Percentiles rank a stretch among this genome's conserved stretches.
Conservation (phyloP, 2,888 invertebrate species). For the Dynastes maya region DNA sequence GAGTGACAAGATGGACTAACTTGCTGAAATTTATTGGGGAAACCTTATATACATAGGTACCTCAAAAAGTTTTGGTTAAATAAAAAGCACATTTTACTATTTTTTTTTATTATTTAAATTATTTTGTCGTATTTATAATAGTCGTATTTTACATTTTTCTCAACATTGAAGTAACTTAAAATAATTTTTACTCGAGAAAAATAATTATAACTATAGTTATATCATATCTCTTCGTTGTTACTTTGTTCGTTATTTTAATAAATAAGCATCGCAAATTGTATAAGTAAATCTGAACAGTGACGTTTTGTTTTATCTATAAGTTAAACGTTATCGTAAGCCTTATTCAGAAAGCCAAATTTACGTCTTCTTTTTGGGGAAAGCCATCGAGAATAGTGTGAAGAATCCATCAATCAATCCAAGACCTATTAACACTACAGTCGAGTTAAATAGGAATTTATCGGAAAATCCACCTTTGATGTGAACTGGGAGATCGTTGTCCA, state of each 20-base stretch:
- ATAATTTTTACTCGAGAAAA: background rate
- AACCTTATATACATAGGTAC: no score
- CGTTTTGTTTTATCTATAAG: no score
- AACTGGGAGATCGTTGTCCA: constrained; percentile 54
- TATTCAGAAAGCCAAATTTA: constrained; percentile 25
- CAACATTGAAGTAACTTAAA: background rate
- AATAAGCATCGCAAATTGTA: background rate
- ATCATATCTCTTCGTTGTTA: background rate
- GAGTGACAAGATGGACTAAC: no score
- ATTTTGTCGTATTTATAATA: background rate
- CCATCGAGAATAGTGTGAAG: constrained; percentile 54
- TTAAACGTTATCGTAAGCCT: background rate
- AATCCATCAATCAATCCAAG: constrained; percentile 54
- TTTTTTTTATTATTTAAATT: no score
- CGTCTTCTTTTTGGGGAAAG: constrained; percentile 55
- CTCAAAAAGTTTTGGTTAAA: no score
- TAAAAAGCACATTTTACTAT: no score
- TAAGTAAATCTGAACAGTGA: no score
- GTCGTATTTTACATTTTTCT: constrained; percentile 7
- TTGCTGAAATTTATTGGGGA: no score
- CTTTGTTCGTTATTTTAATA: background rate
- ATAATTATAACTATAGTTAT: constrained; percentile 8
- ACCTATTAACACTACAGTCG: constrained; percentile 51
- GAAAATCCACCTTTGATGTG: constrained; percentile 54
- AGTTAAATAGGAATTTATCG: constrained; percentile 52